phyloP scores from a whole-genome alignment of 2,113 vertebrate genomes.

The Chlorocebus sabaeus region DNA sequence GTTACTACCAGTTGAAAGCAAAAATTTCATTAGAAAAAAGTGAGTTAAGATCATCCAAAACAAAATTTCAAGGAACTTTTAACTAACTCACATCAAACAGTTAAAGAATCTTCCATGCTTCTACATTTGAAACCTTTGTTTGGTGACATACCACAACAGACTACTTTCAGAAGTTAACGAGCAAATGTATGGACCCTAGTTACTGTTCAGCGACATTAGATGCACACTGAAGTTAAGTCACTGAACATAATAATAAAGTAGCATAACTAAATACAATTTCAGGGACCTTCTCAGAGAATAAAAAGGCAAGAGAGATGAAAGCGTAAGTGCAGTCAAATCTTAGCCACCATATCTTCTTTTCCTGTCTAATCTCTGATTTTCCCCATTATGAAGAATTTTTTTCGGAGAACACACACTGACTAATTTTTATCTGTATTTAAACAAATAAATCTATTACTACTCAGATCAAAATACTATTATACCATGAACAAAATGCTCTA shows the following conservation, averaged over 20 bases:
- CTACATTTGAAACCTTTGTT: conserved; percentile 35
- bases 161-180: background rate
- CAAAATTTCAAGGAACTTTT: background rate
- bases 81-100: background rate
- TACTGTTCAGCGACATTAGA: background rate
- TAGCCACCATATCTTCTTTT: background rate
- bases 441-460: background rate
- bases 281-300: conserved; percentile 29
- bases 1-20: background rate
- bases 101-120: background rate
- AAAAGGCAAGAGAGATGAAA: conserved; percentile 20
- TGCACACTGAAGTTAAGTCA: background rate
- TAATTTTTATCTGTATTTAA: conserved; percentile 26
- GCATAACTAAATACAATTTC: background rate
- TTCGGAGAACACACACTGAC: background rate
- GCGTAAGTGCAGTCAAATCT: background rate
- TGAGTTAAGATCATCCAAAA: conserved; percentile 25
- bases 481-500: conserved; percentile 26
- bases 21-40: background rate
- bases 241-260: background rate
- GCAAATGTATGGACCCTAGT: background rate
- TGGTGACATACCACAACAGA: background rate
- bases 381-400: background rate
- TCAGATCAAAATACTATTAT: background rate
- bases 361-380: background rate